Evolutionary conservation across 2,888 invertebrate genomes (phyloP).

Genomic region (Melinaea menophilus): DNA sequence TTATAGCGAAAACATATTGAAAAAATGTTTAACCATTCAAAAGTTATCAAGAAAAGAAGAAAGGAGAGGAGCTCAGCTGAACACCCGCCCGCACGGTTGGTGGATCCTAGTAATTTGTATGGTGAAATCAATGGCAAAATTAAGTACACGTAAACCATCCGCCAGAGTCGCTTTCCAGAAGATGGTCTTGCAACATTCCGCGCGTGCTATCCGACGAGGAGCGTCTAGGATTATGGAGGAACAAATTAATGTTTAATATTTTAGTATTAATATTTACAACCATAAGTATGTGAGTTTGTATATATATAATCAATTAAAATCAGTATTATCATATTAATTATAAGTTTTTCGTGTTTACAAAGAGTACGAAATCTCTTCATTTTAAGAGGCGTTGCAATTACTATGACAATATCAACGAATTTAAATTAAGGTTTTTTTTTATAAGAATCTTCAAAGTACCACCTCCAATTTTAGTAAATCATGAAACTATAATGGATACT

Average conservation of each 20-base stretch:
- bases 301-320: too few species aligned
- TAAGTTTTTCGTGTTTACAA: too few species aligned
- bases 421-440: slow-evolving; percentile 33
- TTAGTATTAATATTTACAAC: too few species aligned
- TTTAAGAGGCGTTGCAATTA: too few species aligned
- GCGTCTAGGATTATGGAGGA: not conserved
- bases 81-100: too few species aligned
- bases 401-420: too few species aligned
- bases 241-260: not conserved
- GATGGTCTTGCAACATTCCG: slow-evolving; percentile 57
- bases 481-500: slow-evolving; percentile 47
- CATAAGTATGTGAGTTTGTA: too few species aligned
- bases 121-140: not conserved
- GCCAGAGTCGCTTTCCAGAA: slow-evolving; percentile 55
- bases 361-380: too few species aligned
- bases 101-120: not conserved
- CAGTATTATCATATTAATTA: too few species aligned
- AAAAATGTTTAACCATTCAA: too few species aligned
- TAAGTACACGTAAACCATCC: slow-evolving; percentile 11
- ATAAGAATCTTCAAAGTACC: not conserved
- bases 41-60: too few species aligned
- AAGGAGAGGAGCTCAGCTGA: too few species aligned
- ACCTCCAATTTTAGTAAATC: slow-evolving; percentile 7
- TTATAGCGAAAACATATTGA: not conserved
- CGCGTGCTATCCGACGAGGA: slow-evolving; percentile 37